A percentile compares a stretch with the other conserved stretches of the same genome.
Conservation (phyloP, 2,888 invertebrate genomes). For the Drosophila pseudotakahashii region DNA sequence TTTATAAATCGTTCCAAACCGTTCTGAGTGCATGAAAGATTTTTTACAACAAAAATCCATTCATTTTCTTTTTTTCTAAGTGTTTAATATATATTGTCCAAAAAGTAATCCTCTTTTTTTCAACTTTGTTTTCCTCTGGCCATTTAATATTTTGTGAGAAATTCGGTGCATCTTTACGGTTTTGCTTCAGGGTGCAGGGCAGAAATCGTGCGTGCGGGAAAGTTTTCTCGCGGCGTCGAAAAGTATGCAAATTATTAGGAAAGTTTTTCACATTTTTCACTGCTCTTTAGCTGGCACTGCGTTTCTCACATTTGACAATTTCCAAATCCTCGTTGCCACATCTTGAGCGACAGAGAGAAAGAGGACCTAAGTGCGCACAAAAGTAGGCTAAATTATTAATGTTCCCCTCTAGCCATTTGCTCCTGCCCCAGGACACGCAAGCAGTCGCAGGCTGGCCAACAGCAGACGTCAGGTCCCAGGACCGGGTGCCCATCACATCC, state of each 20-base stretch:
- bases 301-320: constrained; percentile 60
- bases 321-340: constrained; percentile 58
- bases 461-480: constrained; percentile 24
- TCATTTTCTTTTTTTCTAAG: too few relatives aligned
- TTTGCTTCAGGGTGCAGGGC: constrained; percentile 6
- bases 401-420: constrained; percentile 21
- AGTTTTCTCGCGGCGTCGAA: constrained; percentile 61
- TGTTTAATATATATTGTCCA: too few relatives aligned
- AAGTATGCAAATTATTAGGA: constrained; percentile 78
- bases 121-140: too few relatives aligned
- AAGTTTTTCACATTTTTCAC: constrained; percentile 75
- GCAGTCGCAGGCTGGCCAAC: constrained; percentile 16
- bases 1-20: too few relatives aligned
- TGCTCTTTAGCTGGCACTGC: constrained; percentile 21
- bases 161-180: too few relatives aligned
- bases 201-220: constrained; percentile 38
- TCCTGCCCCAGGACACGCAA: constrained; percentile 10
- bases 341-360: constrained; percentile 30
- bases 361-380: constrained; percentile 39
- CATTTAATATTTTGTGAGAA: too few relatives aligned
- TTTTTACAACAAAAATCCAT: too few relatives aligned
- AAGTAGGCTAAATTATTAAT: constrained; percentile 47
- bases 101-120: too few relatives aligned
- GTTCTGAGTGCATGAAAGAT: too few relatives aligned
- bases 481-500: constrained; percentile 22